These are phyloP conservation scores for Scomber japonicus DNA, from an alignment of 2,113 vertebrate species.

Conservation along the genomic window DNA sequence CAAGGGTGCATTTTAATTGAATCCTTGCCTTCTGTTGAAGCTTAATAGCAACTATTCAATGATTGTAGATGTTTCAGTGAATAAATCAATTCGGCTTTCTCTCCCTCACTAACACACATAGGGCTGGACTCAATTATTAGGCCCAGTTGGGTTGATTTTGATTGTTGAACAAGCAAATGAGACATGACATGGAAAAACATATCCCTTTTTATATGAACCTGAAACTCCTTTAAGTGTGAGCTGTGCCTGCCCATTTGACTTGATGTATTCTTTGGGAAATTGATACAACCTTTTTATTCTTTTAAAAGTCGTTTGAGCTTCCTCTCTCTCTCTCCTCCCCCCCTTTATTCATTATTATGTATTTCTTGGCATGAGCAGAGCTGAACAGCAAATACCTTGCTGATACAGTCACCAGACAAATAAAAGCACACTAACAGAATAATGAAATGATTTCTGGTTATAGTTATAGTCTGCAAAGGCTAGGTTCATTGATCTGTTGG, in stretches of 20 bases:
- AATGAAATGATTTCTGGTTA: conserved; percentile 70
- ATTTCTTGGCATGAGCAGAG: conserved; percentile 76
- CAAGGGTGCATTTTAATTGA: conserved; percentile 66
- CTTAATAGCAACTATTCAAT: conserved; percentile 44
- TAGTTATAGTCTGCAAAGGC: conserved; percentile 50
- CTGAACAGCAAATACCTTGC: conserved; percentile 74
- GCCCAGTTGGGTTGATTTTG: conserved; percentile 68
- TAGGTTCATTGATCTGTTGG: conserved; percentile 50
- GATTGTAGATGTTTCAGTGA: conserved; percentile 67
- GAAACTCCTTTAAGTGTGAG: conserved; percentile 67
- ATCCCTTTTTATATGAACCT: conserved; percentile 59
- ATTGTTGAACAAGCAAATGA: conserved; percentile 71
- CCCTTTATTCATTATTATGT: conserved; percentile 64
- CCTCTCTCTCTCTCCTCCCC: conserved; percentile 5
- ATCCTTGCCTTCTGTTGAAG: conserved; percentile 73
- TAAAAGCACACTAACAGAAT: conserved; percentile 64
- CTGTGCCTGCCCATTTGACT: conserved; percentile 49
- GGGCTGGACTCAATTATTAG: conserved; percentile 68
- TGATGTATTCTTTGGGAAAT: conserved; percentile 63
- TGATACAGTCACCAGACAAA: conserved; percentile 69
- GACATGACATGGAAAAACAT: conserved; percentile 76
- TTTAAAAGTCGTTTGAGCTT: conserved; percentile 49
- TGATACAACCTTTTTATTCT: conserved; percentile 61
- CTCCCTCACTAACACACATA: conserved; percentile 43
- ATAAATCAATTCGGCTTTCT: conserved; percentile 68